Base-by-base conservation (phyloP, 2,797 vertebrate species). In the Cyprinella venusta region DNA sequence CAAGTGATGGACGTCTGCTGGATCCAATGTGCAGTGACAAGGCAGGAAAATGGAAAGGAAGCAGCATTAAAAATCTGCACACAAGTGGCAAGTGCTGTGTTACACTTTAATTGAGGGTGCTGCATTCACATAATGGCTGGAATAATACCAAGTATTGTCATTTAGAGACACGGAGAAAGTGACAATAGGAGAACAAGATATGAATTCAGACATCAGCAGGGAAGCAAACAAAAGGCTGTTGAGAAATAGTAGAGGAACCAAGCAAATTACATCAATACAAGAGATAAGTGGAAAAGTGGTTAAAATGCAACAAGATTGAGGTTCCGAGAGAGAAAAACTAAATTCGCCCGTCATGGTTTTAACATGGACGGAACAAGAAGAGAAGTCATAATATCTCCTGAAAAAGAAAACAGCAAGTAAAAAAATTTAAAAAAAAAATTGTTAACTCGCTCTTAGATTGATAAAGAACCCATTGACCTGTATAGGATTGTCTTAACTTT, bases 201-300 rank as follows among this genome's bases (percentile, higher is more conserved):
- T 82, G n/a, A 90, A 92, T 91, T 92, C 91, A 91, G 87, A 92
- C 91, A 90, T 94, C 93, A 91, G 87, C 91, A 89, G 87, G 84
- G 83, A 83, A 88, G 90, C 91, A 91, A 93, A 94, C 91, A 93
- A 94, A 91, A 89, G 85, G 85, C 84, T 88, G 88, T 90, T 87
- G 89, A 91, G 86, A 88, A 92, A 93, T 93, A 91, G 92, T 93
- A 94, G 93, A 92, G 92, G 92, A 94, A 92, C 90, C 88, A 76
- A 91, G 82, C 67, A 79, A 90, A 90, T 85, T 45, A 67, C 85
- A 90, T 88, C 91, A 92, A 90, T 88, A 82, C 86, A 76, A 2
- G 84, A 89, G 92, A 93, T 92, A 93, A 93, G 87, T 91, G 87
- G 84, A 83, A 84, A 69, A 76, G 82, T 85, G 69, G 89, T 90